Evolutionary conservation across 92 coral and sea anemone genomes (phyloP), one percentile per base, ranked within the genome.

Genomic region (Epizoanthus rinbou): DNA sequence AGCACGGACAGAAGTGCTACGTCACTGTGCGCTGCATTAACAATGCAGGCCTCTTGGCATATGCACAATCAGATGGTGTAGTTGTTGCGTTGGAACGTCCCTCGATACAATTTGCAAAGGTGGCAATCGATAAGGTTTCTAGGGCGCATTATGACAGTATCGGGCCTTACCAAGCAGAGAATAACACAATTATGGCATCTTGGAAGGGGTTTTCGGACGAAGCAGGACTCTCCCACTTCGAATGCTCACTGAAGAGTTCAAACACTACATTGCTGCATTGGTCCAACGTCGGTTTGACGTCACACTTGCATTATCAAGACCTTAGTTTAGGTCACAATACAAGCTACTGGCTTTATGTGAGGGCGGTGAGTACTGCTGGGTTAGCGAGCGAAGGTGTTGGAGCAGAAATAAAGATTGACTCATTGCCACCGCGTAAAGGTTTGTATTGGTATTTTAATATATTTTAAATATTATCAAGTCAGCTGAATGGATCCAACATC

Each of bases 241-340:
- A 57, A 10, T 57, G 62, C 21, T 57, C 62, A 15, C 62, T 57
- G 19, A 57, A 57, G 21, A 57, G 21, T 4, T 57, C 19, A 15
- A 57, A 57, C 62, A 8, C 18, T 8, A 57, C 62, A 57, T n/a
- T 57, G 62, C 62, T 57, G 21, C 62, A 15, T 57, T 57, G 62
- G 62, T 57, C 62, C 4, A 57, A 57, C 11, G 62, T 57, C 21
- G 62, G 19, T 57, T 15, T 57, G 62, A 57, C 62, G 62, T 57
- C 62, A 57, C 62, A 57, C 62, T 57, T 57, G 62, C 62, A 57
- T 57, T 57, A 57, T n/a, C 18, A 57, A 57, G 62, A 57, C 62
- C 62, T 57, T 57, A 15, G 62, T 57, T n/a, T 57, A n/a, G 21
- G 62, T 8, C 17, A n/a, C 62, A 57, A 57, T 57, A n/a, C 17